phyloP scores from a whole-genome alignment of 2,888 invertebrate species.

The Drosophila sordidula region DNA sequence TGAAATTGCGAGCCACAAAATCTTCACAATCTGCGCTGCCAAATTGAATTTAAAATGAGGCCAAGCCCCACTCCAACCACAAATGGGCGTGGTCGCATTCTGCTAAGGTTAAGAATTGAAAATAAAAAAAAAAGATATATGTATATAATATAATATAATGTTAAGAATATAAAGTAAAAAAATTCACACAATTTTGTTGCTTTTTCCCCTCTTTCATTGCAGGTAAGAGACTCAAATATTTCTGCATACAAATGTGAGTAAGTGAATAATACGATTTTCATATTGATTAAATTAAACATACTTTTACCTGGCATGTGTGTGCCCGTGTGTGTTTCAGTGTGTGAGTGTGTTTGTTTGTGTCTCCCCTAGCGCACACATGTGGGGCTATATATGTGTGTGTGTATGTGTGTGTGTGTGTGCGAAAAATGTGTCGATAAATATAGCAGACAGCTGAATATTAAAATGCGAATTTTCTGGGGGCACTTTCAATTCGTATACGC shows the following conservation, averaged over 20 bases:
- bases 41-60: constrained; percentile 75
- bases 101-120: not conserved
- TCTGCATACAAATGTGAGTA: constrained; percentile 48
- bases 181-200: constrained; percentile 25
- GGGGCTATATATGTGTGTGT: constrained; percentile 4
- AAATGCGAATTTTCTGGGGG: constrained; percentile 1
- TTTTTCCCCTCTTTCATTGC: constrained; percentile 44
- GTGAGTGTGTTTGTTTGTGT: not conserved
- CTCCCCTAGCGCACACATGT: not conserved
- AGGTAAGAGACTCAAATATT: constrained; percentile 53
- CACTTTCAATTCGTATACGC: not conserved
- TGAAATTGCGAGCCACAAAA: constrained; percentile 45
- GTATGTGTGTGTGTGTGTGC: constrained; percentile 10
- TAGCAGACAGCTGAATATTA: constrained; percentile 24
- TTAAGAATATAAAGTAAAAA: constrained; percentile 12
- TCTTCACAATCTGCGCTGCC: constrained; percentile 44
- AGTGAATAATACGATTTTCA: constrained; percentile 71
- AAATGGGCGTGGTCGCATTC: constrained; percentile 1
- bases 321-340: not conserved
- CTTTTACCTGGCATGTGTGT: not conserved
- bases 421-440: constrained; percentile 35
- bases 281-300: constrained; percentile 72
- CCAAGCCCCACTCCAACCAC: not conserved
- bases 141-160: constrained; percentile 14
- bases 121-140: not conserved